Evolutionary conservation across 2,113 vertebrate species (phyloP).

Genomic region (Gopherus flavomarginatus): DNA sequence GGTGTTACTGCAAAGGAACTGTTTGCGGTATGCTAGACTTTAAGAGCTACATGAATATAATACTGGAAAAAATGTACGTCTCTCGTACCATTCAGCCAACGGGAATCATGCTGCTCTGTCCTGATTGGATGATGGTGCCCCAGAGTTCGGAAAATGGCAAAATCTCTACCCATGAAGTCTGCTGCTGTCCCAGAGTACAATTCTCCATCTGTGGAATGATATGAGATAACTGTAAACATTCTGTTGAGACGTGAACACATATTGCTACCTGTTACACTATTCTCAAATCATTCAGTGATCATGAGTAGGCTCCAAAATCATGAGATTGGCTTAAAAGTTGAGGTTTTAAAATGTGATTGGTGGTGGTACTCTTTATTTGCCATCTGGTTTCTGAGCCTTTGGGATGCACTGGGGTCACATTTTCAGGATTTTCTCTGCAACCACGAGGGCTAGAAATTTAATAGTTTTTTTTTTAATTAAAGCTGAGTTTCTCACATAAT

Average conservation of each 20-base stretch:
- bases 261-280: conserved; percentile 1
- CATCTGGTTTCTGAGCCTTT: not conserved
- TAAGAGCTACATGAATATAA: not conserved
- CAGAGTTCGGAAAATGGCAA: conserved; percentile 97
- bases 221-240: conserved; percentile 34
- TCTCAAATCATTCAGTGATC: not conserved
- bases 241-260: not conserved
- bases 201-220: conserved; percentile 88
- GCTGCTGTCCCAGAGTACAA: conserved; percentile 97
- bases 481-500: not conserved
- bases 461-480: not conserved
- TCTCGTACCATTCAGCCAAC: conserved; percentile 96
- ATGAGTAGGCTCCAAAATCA: not conserved
- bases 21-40: not conserved
- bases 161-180: conserved; percentile 98
- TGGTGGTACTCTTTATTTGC: not conserved
- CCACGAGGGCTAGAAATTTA: not conserved
- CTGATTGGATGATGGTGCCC: conserved; percentile 97
- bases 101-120: conserved; percentile 97
- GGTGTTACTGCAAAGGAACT: conserved; percentile 1
- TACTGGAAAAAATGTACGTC: not conserved
- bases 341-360: not conserved
- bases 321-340: not conserved
- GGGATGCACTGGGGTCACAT: not conserved
- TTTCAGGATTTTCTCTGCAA: not conserved